Base-by-base conservation (phyloP, 1,140 invertebrate genomes). In the Eubasilissa regina region DNA sequence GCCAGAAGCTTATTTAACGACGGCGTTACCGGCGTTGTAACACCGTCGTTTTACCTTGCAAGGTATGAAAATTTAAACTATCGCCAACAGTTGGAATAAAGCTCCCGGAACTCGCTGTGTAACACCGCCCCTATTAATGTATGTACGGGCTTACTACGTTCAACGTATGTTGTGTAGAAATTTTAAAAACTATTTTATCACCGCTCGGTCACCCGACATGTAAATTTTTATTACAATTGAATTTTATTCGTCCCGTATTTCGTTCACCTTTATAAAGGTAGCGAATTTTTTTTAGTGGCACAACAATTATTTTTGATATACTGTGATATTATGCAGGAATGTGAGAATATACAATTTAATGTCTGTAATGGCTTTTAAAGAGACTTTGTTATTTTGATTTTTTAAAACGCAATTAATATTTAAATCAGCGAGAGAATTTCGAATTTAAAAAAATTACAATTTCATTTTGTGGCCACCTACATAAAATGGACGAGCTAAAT, bases 1-100 rank as follows among this genome's bases (percentile, higher is more conserved):
- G 47, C 78, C 68, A 44, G 47, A 10, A 35, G 56, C 15, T 64
- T 55, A 55, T 79, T 79, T 58, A 73, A 55, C 45, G 70, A 44
- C 78, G 70, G 25, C 45, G 44, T 55, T 53, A 17, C 25, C 15
- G 64, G 66, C 75, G 53, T 62, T 62, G 58, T 73, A 79, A 58
- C 55, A 15, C 55, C 55, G 55, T 21, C 55, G 55, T 58, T 58
- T 58, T 9, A 21, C 55, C 55, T 58, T 58, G 17, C 10, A 6
- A 15, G 55, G 55, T 58, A 11, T 78, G 78, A 79, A 79, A 74
- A 79, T 79, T 79, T 74, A 62, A 79, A 75, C 56, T 51, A 64
- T 64, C 13, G 19, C 60, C 17, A 19, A 13, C 25, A 35, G 25
- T 35, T 35, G 25, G 25, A 35, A 35, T 35, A 35, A 35, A 35